These are phyloP conservation scores for Tipula confusa DNA, from an alignment of 2,888 invertebrate genomes.

Conservation along the genomic window DNA sequence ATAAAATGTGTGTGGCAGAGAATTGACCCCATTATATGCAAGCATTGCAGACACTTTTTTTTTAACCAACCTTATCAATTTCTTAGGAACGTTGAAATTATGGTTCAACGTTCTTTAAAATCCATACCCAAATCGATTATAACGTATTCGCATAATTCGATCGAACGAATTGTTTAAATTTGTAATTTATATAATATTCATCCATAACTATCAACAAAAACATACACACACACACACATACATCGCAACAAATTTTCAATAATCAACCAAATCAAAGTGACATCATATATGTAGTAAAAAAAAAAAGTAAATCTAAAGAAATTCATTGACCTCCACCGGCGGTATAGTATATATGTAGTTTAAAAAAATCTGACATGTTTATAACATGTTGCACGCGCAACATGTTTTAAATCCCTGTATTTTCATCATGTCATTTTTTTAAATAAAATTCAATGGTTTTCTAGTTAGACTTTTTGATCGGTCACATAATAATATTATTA, in stretches of 20 bases:
- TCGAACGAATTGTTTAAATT: not conserved
- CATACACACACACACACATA: not conserved
- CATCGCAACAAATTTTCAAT: not conserved
- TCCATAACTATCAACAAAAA: not conserved
- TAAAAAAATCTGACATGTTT: too few species aligned
- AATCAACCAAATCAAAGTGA: not conserved
- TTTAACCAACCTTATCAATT: too few species aligned
- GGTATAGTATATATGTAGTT: too few species aligned
- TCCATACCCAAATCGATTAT: not conserved
- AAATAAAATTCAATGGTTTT: not conserved
- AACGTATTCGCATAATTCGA: not conserved
- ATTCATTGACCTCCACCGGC: too few species aligned
- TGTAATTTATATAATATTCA: not conserved
- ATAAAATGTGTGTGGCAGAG: too few species aligned
- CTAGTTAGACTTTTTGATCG: not conserved
- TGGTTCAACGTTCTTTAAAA: not conserved
- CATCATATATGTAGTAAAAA: too few species aligned
- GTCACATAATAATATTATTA: not conserved
- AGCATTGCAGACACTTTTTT: too few species aligned
- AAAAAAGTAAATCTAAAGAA: not conserved
- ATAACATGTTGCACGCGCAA: not conserved
- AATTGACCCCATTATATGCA: too few species aligned
- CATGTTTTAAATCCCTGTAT: not conserved
- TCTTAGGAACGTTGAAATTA: too few species aligned
- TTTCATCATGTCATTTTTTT: not conserved